A percentile compares a stretch with the other conserved stretches of the same genome.
These are phyloP conservation scores for Dendrocincla tyrannina DNA, from an alignment of 2,797 vertebrate genomes.

Conservation along the genomic window DNA sequence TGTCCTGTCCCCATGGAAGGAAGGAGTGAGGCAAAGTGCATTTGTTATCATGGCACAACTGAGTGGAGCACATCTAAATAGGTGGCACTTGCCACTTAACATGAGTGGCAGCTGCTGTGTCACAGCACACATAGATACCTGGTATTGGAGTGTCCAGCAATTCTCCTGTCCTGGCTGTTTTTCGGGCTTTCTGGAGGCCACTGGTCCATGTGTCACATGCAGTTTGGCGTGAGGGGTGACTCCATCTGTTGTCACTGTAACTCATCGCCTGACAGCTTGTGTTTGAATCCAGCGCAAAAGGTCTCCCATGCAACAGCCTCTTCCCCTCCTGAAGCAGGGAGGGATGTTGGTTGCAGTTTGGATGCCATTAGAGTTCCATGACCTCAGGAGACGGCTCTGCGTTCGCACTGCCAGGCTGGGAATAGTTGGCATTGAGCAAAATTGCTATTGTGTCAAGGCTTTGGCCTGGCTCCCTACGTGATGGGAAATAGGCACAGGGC, in stretches of 20 bases:
- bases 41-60: not conserved
- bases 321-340: not conserved
- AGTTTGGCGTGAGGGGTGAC: not conserved
- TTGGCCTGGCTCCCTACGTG: constrained; percentile 51
- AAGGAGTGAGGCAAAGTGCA: not conserved
- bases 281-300: not conserved
- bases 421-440: constrained; percentile 62
- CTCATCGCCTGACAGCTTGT: not conserved
- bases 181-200: not conserved
- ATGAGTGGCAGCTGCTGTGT: not conserved
- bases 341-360: not conserved
- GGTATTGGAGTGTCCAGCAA: not conserved
- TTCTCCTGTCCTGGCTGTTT: not conserved
- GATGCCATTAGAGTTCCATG: constrained; percentile 47
- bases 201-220: not conserved
- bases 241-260: not conserved
- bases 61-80: not conserved
- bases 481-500: constrained; percentile 60
- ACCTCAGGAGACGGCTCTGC: constrained; percentile 33
- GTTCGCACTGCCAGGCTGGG: constrained; percentile 19
- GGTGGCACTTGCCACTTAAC: not conserved
- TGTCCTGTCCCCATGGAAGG: not conserved
- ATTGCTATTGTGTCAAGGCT: constrained; percentile 66
- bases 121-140: not conserved
- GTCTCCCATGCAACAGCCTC: not conserved